These are phyloP conservation scores for Tapera naevia DNA, from an alignment of 2,797 vertebrate genomes.

Conservation along the genomic window DNA sequence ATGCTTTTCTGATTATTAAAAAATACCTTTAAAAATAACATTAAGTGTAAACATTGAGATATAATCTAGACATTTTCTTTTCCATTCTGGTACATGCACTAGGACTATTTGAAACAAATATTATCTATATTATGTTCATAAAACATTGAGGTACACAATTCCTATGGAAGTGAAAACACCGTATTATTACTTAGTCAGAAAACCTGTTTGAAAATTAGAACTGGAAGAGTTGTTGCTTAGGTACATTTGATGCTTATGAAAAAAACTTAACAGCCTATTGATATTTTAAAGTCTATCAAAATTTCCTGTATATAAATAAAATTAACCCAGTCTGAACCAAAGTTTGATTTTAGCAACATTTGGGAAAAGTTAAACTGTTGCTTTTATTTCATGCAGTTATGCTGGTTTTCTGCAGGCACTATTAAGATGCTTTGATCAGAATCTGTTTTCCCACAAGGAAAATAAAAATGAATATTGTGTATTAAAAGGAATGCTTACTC, in stretches of 20 bases:
- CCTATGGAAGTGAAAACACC: neutral
- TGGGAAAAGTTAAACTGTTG: neutral
- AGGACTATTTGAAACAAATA: neutral
- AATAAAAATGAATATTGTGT: neutral
- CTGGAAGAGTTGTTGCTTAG: neutral
- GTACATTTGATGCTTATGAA: neutral
- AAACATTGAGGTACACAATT: neutral
- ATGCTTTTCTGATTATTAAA: neutral
- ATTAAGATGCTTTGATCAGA: neutral
- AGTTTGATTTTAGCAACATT: neutral
- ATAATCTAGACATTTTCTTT: neutral
- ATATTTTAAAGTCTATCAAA: neutral
- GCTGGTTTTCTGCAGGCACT: neutral
- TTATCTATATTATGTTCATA: neutral
- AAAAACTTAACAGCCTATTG: neutral
- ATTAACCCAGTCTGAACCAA: neutral
- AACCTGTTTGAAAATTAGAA: neutral
- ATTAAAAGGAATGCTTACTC: neutral
- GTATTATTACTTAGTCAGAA: neutral
- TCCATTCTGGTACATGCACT: neutral
- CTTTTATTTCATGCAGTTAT: neutral
- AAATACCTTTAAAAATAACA: neutral
- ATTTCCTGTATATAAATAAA: neutral
- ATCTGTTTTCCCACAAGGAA: neutral
- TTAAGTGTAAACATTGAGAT: neutral